A percentile compares a stretch with the other conserved stretches of the same genome.
Evolutionary conservation across 2,888 invertebrate genomes (phyloP).

Genomic region (Glyphotaelius pellucidus): DNA sequence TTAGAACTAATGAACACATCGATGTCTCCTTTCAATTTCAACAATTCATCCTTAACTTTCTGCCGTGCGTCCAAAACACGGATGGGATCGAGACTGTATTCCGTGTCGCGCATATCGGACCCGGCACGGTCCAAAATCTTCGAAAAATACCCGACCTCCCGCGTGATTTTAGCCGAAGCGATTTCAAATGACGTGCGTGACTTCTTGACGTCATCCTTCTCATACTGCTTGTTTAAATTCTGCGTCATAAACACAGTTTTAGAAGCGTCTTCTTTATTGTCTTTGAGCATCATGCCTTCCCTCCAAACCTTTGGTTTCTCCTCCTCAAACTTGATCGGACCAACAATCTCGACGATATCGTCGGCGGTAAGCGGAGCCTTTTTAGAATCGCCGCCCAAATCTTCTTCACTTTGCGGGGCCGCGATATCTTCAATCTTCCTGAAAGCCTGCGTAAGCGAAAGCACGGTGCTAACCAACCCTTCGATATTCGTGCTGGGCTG

Average conservation of each 20-base stretch:
- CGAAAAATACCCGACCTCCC: conserved; percentile 59
- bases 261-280: conserved; percentile 37
- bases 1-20: conserved; percentile 52
- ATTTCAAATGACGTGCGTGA: conserved; percentile 51
- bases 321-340: not conserved
- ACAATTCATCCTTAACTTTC: conserved; percentile 53
- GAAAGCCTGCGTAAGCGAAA: conserved; percentile 29
- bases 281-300: conserved; percentile 58
- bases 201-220: conserved; percentile 51
- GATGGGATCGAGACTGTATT: conserved; percentile 46
- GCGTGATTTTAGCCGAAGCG: conserved; percentile 44
- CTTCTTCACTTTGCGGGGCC: not conserved
- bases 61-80: conserved; percentile 45
- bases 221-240: conserved; percentile 60
- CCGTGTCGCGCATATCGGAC: conserved; percentile 55
- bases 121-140: conserved; percentile 56
- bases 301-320: conserved; percentile 57
- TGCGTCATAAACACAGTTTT: conserved; percentile 64
- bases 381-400: not conserved
- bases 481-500: conserved; percentile 34
- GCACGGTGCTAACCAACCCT: conserved; percentile 42
- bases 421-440: conserved; percentile 39
- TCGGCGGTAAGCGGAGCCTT: not conserved
- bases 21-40: conserved; percentile 43
- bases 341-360: conserved; percentile 2